phyloP scores from a whole-genome alignment of 2,888 invertebrate genomes.

The Polydrusus tereticollis region DNA sequence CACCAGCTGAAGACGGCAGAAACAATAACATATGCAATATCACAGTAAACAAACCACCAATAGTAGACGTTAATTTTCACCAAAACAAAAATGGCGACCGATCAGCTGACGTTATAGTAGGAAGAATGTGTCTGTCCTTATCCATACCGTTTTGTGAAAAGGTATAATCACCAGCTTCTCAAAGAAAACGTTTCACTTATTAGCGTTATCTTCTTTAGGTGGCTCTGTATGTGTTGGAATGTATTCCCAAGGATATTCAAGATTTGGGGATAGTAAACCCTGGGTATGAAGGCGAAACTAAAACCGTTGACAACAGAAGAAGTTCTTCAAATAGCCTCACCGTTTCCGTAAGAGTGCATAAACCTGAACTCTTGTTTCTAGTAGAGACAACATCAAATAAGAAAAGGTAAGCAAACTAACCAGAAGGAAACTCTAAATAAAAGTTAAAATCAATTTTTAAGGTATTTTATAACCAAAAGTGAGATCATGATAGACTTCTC shows the following conservation, averaged over 20 bases:
- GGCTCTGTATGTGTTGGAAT: constrained; percentile 64
- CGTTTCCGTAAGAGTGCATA: constrained; percentile 79
- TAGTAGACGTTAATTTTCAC: constrained; percentile 78
- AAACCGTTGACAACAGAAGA: constrained; percentile 51
- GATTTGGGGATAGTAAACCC: constrained; percentile 80
- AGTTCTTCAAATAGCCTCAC: constrained; percentile 69
- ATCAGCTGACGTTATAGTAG: constrained; percentile 78
- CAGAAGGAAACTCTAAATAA: background rate
- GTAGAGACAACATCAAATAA: constrained; percentile 75
- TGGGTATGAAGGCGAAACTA: constrained; percentile 77
- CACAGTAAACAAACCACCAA: constrained; percentile 77
- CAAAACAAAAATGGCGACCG: constrained; percentile 74
- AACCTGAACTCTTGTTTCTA: constrained; percentile 83
- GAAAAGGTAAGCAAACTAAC: constrained; percentile 54
- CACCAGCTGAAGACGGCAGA: constrained; percentile 71
- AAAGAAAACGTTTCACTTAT: background rate
- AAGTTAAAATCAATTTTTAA: no score
- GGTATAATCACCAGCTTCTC: constrained; percentile 42
- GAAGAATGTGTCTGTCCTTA: constrained; percentile 79
- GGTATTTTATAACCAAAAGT: constrained; percentile 73
- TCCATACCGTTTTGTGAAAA: constrained; percentile 78
- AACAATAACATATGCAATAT: constrained; percentile 70
- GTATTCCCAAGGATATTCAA: constrained; percentile 70
- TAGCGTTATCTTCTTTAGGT: constrained; percentile 45
- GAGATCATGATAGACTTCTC: constrained; percentile 81